A percentile compares a stretch with the other conserved stretches of the same genome.
Conservation (phyloP, 2,797 vertebrate species). For the Gallirallus australis region DNA sequence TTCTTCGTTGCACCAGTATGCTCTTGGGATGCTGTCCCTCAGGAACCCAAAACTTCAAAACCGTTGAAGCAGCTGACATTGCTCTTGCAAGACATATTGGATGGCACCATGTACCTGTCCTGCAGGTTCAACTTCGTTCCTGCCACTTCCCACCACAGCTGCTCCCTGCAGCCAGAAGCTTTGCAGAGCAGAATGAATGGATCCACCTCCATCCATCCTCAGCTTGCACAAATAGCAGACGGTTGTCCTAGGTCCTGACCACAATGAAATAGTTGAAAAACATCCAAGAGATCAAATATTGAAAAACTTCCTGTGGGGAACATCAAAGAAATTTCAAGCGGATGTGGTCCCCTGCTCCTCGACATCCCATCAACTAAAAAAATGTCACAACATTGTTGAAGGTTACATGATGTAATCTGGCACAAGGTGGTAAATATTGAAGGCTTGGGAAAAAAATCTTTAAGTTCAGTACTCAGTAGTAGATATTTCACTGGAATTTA, state of each 20-base stretch:
- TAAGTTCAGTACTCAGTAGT: constrained; percentile 47
- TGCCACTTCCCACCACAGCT: background rate
- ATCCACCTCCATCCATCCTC: background rate
- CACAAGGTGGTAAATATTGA: constrained; percentile 22
- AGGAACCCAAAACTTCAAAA: constrained; percentile 3
- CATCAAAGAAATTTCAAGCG: background rate
- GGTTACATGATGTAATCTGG: constrained; percentile 47
- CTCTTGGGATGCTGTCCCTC: background rate
- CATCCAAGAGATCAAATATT: background rate
- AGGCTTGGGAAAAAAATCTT: background rate
- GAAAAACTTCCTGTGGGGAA: constrained; percentile 12
- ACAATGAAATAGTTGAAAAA: constrained; percentile 1
- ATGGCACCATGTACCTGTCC: background rate
- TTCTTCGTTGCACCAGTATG: background rate
- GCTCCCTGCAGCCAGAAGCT: background rate
- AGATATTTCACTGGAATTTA: constrained; percentile 71
- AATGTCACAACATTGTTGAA: background rate
- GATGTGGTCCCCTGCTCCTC: background rate
- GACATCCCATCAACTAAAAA: background rate
- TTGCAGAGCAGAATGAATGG: background rate
- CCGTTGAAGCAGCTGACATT: background rate
- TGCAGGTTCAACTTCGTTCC: background rate
- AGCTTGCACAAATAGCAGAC: background rate
- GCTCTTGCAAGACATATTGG: background rate
- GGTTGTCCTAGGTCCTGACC: background rate